Conservation (phyloP, 2,797 vertebrate species). For the Natrix natrix region DNA sequence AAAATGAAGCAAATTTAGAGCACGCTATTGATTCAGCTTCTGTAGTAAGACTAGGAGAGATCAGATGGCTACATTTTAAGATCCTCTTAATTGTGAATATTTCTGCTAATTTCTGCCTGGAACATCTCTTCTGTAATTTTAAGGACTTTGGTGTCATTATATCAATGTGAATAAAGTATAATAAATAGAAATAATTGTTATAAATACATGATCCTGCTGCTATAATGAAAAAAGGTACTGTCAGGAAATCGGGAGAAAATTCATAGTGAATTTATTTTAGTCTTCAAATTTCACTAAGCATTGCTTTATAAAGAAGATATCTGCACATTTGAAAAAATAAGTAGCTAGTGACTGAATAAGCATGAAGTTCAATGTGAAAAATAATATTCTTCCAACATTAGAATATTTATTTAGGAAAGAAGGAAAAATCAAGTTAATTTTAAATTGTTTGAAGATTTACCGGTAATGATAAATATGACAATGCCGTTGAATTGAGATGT, state of each 20-base stretch:
- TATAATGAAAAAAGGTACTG: not conserved
- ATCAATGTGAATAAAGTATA: not conserved
- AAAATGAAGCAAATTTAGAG: not conserved
- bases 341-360: not conserved
- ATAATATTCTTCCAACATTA: not conserved
- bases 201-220: not conserved
- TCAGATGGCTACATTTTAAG: not conserved
- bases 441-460: not conserved
- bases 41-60: not conserved
- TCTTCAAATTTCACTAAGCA: not conserved
- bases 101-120: not conserved
- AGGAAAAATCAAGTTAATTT: not conserved
- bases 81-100: not conserved
- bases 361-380: not conserved
- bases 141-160: not conserved
- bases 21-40: not conserved
- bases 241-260: not conserved
- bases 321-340: not conserved
- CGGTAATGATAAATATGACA: not conserved
- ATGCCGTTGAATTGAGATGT: not conserved
- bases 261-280: not conserved
- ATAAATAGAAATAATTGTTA: not conserved
- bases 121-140: not conserved
- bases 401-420: not conserved
- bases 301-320: not conserved